A percentile compares a stretch with the other conserved stretches of the same genome.
phyloP scores from a whole-genome alignment of 1,140 invertebrate genomes.

The Eciton burchellii region DNA sequence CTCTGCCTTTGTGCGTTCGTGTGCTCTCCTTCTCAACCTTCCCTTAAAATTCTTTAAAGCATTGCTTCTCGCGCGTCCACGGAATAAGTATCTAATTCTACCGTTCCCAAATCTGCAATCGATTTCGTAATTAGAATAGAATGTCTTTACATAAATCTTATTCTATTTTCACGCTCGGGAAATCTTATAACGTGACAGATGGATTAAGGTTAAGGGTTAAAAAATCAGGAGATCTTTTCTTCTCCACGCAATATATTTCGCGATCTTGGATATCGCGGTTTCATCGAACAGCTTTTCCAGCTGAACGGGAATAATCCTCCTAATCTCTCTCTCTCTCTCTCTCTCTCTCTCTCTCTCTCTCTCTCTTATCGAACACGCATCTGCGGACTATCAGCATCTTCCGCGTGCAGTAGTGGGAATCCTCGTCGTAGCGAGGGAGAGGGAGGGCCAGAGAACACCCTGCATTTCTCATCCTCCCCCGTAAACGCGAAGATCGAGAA shows the following conservation, averaged over 20 bases:
- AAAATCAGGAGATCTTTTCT: too few species aligned
- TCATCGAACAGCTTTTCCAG: not conserved
- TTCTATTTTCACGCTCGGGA: too few species aligned
- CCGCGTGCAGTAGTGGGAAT: not conserved
- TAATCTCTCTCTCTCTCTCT: not conserved
- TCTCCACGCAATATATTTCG: not conserved
- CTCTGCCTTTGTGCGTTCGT: not conserved
- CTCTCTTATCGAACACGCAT: slow-evolving; percentile 1
- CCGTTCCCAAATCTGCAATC: too few species aligned
- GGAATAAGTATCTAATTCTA: not conserved
- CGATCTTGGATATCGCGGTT: not conserved
- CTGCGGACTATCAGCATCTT: not conserved
- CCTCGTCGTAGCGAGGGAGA: too few species aligned
- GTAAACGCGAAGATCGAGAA: slow-evolving; percentile 52
- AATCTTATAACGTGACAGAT: too few species aligned
- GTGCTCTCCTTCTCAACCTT: not conserved
- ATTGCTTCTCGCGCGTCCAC: not conserved
- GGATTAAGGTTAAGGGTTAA: too few species aligned
- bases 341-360: not conserved
- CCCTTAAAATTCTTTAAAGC: not conserved
- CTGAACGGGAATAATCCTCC: not conserved
- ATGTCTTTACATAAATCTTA: too few species aligned
- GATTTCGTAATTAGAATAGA: too few species aligned
- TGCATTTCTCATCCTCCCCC: slow-evolving; percentile 73
- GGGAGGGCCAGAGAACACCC: slow-evolving; percentile 63